phyloP scores from a whole-genome alignment of 2,888 invertebrate species.

The Flexamia atlantica region DNA sequence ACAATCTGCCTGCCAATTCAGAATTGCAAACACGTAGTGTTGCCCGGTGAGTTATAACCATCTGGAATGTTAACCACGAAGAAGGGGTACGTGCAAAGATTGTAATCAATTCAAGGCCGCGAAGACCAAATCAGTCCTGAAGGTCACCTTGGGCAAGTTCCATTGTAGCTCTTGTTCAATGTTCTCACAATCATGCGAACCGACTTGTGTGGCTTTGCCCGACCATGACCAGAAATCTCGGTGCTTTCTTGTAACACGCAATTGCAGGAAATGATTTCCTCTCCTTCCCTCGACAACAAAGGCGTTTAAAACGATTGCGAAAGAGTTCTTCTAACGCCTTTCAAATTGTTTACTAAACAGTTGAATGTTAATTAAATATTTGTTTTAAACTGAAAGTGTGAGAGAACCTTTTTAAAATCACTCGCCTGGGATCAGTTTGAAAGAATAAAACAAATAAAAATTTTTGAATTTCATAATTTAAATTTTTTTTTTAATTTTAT shows the following conservation, averaged over 20 bases:
- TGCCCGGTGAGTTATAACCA: not conserved
- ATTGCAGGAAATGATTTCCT: constrained; percentile 42
- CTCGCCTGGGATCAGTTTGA: too few species aligned
- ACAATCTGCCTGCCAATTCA: too few species aligned
- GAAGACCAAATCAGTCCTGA: constrained; percentile 16
- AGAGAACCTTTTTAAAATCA: too few species aligned
- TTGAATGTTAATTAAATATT: too few species aligned
- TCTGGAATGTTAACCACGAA: not conserved
- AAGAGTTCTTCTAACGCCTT: too few species aligned
- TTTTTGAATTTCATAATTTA: too few species aligned
- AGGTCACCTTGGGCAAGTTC: constrained; percentile 45
- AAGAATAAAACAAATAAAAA: too few species aligned
- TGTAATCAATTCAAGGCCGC: constrained; percentile 1
- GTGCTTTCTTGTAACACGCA: constrained; percentile 41
- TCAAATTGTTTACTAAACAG: not conserved
- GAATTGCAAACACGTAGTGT: too few species aligned
- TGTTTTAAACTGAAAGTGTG: too few species aligned
- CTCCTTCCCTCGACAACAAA: constrained; percentile 24
- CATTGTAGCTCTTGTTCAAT: constrained; percentile 38
- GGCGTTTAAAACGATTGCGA: constrained; percentile 1
- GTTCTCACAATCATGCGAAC: constrained; percentile 31
- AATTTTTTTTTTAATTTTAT: too few species aligned
- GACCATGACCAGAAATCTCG: constrained; percentile 31
- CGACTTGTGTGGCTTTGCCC: constrained; percentile 37
- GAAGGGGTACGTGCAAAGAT: not conserved